Evolutionary conservation across 2,888 invertebrate genomes (phyloP).

Genomic region (Plagodis dolabraria): DNA sequence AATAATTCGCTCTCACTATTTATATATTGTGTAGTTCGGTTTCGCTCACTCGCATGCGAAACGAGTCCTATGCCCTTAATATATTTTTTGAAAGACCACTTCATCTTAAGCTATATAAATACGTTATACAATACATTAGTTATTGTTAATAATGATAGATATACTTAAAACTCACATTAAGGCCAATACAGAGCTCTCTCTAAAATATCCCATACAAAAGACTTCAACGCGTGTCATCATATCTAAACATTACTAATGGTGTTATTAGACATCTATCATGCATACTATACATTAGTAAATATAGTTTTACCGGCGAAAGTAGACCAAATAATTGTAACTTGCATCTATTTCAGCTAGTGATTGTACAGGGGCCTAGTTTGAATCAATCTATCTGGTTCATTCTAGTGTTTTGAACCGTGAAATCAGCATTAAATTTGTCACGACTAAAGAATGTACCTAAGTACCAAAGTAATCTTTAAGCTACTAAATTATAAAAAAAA

Average conservation of each 20-base stretch:
- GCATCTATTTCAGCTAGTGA: conserved; percentile 7
- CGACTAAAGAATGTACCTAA: too few species aligned
- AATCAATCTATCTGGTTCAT: background rate
- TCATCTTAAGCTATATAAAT: too few species aligned
- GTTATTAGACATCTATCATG: background rate
- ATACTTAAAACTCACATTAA: background rate
- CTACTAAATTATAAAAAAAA: too few species aligned
- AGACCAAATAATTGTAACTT: conserved; percentile 17
- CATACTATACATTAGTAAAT: background rate
- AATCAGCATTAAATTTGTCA: background rate
- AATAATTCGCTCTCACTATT: too few species aligned
- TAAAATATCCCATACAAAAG: conserved; percentile 24
- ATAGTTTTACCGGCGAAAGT: conserved; percentile 13
- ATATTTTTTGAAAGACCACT: too few species aligned
- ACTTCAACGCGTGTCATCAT: conserved; percentile 27
- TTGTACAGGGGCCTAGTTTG: background rate
- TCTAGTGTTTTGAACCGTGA: conserved; percentile 5
- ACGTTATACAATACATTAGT: too few species aligned
- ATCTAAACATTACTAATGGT: conserved; percentile 15
- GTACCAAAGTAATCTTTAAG: too few species aligned
- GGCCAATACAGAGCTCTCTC: conserved; percentile 14
- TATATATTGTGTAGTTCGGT: too few species aligned
- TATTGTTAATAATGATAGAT: background rate
- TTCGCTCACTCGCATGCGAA: too few species aligned
- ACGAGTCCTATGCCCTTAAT: too few species aligned